A percentile compares a stretch with the other conserved stretches of the same genome.
phyloP scores from a whole-genome alignment of 1,140 invertebrate genomes.

The Halesus radiatus region DNA sequence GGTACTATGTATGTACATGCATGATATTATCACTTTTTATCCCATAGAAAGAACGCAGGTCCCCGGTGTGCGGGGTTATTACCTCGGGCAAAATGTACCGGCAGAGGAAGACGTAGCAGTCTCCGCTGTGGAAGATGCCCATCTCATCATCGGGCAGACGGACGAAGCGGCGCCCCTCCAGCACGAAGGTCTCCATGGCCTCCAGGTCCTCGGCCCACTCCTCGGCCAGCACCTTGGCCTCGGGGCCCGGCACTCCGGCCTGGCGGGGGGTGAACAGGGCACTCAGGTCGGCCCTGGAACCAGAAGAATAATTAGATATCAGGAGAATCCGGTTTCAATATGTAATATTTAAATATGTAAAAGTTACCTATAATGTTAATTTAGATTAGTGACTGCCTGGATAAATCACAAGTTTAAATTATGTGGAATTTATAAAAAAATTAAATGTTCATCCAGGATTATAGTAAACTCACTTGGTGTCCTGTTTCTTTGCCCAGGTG shows the following conservation, averaged over 20 bases:
- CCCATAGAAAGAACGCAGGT: too few species aligned
- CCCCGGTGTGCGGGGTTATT: too few species aligned
- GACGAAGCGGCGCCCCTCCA: constrained; percentile 97
- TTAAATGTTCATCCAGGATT: too few species aligned
- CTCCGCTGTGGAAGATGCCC: constrained; percentile 93
- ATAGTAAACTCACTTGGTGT: constrained; percentile 78
- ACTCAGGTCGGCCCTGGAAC: constrained; percentile 85
- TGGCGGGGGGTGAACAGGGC: constrained; percentile 97
- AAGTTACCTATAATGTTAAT: too few species aligned
- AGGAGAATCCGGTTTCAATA: too few species aligned
- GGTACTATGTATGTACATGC: too few species aligned
- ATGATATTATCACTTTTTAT: too few species aligned
- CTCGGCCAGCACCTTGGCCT: constrained; percentile 92
- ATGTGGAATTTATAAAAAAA: too few species aligned
- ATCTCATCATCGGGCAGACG: constrained; percentile 95
- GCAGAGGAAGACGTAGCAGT: constrained; percentile 99
- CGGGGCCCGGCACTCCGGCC: constrained; percentile 85
- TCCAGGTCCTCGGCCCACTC: constrained; percentile 98
- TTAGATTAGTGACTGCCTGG: too few species aligned
- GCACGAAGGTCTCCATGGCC: constrained; percentile 97
- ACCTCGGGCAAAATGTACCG: constrained; percentile 88
- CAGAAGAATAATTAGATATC: not conserved
- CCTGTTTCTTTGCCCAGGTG: constrained; percentile 92
- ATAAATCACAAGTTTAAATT: too few species aligned
- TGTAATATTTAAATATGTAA: too few species aligned